Base-by-base conservation (phyloP, 2,797 vertebrate genomes). In the Fistularia commersonii region DNA sequence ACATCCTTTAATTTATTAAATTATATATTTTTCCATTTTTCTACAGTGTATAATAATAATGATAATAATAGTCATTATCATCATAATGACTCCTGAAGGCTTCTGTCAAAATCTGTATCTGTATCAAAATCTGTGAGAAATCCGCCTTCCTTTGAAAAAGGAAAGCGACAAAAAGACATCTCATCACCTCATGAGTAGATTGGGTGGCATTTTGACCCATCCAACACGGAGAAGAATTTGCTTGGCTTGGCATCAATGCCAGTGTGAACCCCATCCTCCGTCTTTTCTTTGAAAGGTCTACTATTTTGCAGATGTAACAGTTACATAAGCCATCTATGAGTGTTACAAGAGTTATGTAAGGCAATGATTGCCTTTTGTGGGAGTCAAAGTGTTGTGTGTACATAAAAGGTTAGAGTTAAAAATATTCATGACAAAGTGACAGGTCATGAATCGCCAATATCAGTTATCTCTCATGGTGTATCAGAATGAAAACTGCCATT, bases 271-370 rank as follows among this genome's bases (percentile, higher is more conserved):
- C 45, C 48, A 51, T 80, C 76, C 68, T 86, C 72, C 64, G 64
- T 74, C 66, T 55, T 57, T 47, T 43, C 64, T 23, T 23, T 70
- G 41, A 66, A 79, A 61, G 61, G 57, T 77, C 58, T 70, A 45
- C 54, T 64, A 50, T 71, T 81, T 86, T 80, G 78, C 81, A 78
- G 68, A 74, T 61, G 36, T 64, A 62, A 6, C 6, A 6, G 12
- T 87, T 87, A 73, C 71, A 72, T 85, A 88, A 87, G 59, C 42
- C 41, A 61, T 82, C 63, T 55, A 41, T 23, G 53, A 72, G 56
- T 32, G 52, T 64, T 77, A 63, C 1, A 15, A 7, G 13, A 34
- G 65, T 88, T 86, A 77, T 63, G 49, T 85, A 86, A 88, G 61
- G 48, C 66, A 10, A 39, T 48, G 10, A 56, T 73, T 7, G 13